A percentile compares a stretch with the other conserved stretches of the same genome.
These are phyloP conservation scores for Schizaphis graminum DNA, from an alignment of 2,888 invertebrate species.

Conservation along the genomic window DNA sequence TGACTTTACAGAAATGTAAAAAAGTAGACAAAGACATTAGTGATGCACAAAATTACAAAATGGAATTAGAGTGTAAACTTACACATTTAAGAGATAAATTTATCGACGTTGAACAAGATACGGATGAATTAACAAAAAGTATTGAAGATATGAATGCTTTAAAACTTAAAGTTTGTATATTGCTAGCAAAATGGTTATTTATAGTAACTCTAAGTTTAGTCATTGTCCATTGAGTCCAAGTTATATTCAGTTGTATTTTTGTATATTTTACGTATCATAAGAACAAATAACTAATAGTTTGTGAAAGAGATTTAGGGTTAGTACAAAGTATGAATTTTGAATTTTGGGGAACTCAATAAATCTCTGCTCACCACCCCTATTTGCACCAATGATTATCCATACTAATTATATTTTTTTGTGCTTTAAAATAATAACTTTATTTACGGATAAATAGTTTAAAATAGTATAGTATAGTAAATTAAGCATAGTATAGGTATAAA, in stretches of 20 bases:
- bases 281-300: background rate
- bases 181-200: background rate
- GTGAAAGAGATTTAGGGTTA: background rate
- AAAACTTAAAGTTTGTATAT: constrained; percentile 41
- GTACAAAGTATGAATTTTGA: background rate
- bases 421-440: background rate
- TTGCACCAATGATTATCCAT: background rate
- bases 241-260: too few relatives aligned
- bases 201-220: background rate
- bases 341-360: background rate
- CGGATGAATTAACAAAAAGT: background rate
- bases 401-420: background rate
- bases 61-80: constrained; percentile 44
- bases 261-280: background rate
- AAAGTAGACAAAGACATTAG: constrained; percentile 22
- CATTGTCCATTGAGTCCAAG: background rate
- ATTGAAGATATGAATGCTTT: background rate
- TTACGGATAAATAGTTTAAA: too few relatives aligned
- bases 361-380: background rate
- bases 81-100: background rate
- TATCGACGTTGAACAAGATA: background rate
- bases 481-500: background rate
- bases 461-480: too few relatives aligned
- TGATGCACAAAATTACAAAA: constrained; percentile 1
- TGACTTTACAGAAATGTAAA: constrained; percentile 35